A percentile compares a stretch with the other conserved stretches of the same genome.
Evolutionary conservation across 1,140 invertebrate genomes (phyloP).

Genomic region (Oscheius sp.): DNA sequence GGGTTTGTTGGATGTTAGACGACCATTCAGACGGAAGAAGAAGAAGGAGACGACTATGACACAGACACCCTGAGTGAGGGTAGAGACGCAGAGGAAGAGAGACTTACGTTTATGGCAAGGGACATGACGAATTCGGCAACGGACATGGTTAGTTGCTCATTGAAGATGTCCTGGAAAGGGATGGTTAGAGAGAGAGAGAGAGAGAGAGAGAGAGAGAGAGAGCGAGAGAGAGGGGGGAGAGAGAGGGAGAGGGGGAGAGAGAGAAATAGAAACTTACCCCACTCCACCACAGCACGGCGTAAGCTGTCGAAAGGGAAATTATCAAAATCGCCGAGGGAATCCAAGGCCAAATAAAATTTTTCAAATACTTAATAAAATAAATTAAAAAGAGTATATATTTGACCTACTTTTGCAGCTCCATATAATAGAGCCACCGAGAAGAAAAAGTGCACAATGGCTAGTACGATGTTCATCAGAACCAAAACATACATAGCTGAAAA

Average conservation of each 20-base stretch:
- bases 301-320: conserved; percentile 52
- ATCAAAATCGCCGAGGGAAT: conserved; percentile 53
- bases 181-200: no score
- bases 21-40: conserved; percentile 51
- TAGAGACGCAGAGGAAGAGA: conserved; percentile 29
- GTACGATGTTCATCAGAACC: conserved; percentile 51
- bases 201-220: no score
- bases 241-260: no score
- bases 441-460: conserved; percentile 52
- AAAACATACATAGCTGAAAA: conserved; percentile 55
- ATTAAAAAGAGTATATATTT: background rate
- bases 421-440: conserved; percentile 49
- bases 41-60: conserved; percentile 58
- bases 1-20: conserved; percentile 45
- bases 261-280: conserved; percentile 44
- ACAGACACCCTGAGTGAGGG: conserved; percentile 42
- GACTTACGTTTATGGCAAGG: conserved; percentile 52
- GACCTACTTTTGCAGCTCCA: conserved; percentile 49
- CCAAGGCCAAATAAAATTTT: conserved; percentile 52
- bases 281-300: conserved; percentile 59
- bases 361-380: conserved; percentile 37
- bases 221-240: no score
- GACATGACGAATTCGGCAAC: conserved; percentile 57
- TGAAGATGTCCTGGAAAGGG: conserved; percentile 48
- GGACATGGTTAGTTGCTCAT: conserved; percentile 58